Percentiles rank a stretch among this genome's conserved stretches.
Conservation (phyloP, 2,888 invertebrate genomes). For the Lumbricus terrestris region DNA sequence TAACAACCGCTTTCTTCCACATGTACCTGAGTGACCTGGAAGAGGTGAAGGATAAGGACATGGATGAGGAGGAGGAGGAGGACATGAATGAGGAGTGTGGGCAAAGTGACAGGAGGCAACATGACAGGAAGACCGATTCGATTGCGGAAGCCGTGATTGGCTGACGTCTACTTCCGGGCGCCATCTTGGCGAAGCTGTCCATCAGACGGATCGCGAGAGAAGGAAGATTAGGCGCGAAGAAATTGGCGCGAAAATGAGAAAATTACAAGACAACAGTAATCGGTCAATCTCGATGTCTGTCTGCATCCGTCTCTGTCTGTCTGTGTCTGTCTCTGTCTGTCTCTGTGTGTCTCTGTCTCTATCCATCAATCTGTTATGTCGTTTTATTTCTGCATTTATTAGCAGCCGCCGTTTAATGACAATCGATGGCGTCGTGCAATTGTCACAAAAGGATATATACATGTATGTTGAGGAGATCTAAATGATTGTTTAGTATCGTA, state of each 20-base stretch:
- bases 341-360: not conserved
- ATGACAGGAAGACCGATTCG: conserved; percentile 3
- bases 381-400: too few relatives aligned
- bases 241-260: conserved; percentile 3
- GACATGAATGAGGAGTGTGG: not conserved
- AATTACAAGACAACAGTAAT: not conserved
- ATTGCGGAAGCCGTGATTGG: conserved; percentile 3
- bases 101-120: not conserved
- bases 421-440: too few relatives aligned
- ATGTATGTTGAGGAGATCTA: too few relatives aligned
- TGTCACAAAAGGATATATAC: too few relatives aligned
- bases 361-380: not conserved
- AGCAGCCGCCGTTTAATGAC: too few relatives aligned
- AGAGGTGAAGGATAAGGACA: not conserved
- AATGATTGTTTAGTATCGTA: too few relatives aligned
- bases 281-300: not conserved
- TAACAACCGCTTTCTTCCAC: not conserved
- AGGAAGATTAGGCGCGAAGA: not conserved
- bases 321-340: not conserved
- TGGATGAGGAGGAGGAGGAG: not conserved
- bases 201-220: not conserved
- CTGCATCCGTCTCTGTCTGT: not conserved
- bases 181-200: not conserved
- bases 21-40: not conserved
- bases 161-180: not conserved